phyloP scores from a whole-genome alignment of 2,797 vertebrate species.

The Anisognathus igniventris region DNA sequence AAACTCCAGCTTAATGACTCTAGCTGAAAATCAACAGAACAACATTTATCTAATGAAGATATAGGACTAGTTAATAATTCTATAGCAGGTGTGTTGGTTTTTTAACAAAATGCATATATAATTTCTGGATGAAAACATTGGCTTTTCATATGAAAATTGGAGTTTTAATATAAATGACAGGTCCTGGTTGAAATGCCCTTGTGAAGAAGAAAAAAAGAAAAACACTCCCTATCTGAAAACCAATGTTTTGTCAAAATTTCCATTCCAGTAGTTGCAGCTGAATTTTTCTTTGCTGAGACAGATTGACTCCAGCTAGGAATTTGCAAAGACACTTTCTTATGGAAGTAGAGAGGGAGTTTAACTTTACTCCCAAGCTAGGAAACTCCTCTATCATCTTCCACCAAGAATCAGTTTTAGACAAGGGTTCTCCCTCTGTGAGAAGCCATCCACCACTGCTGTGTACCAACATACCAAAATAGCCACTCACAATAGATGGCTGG shows the following conservation, averaged over 20 bases:
- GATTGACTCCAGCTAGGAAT: background rate
- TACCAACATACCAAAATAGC: background rate
- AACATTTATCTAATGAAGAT: background rate
- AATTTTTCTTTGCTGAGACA: background rate
- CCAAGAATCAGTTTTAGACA: background rate
- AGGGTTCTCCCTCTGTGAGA: background rate
- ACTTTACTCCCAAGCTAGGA: background rate
- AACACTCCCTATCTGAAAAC: background rate
- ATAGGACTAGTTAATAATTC: background rate
- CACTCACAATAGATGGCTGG: background rate
- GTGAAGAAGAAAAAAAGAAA: background rate
- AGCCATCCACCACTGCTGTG: background rate
- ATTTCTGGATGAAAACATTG: background rate
- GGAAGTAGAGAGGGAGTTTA: background rate
- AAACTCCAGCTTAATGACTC: background rate
- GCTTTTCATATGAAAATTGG: background rate
- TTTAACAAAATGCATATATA: background rate
- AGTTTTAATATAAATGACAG: background rate
- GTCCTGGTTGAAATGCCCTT: background rate
- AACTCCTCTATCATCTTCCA: background rate
- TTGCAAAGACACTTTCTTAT: background rate
- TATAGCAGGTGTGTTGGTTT: background rate
- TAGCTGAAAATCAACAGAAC: background rate
- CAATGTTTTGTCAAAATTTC: background rate
- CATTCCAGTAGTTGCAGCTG: background rate